Base-by-base conservation (phyloP, 2,888 invertebrate species). In the Sarcophaga rosellei region DNA sequence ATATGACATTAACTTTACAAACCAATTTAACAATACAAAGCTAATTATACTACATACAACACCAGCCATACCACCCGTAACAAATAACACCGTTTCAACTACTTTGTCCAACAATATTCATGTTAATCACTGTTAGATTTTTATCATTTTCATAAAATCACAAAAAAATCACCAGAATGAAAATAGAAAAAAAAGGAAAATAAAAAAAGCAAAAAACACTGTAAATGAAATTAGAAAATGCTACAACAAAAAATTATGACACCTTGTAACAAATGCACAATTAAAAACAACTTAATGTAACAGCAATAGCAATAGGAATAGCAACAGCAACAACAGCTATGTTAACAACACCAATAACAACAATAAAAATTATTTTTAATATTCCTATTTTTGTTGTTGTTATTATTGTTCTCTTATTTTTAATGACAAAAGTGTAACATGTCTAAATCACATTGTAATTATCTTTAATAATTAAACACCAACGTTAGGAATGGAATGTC, bases 381-480 rank as follows among this genome's bases (percentile, higher is more conserved):
- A 17, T 35, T 35, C 35, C 8, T 53, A 15, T 53, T 12, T 47
- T 15, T 63, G 75, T 76, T 72, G 78, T 44, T 62, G 65, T 65
- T 61, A n/a, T 44, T 63, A 23, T 68, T 76, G 53, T 53, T 65
- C 35, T 35, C 4, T 62, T 53, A 63, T 65, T 21, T 84, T 72
- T 77, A 45, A 75, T 68, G 77, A 69, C 88, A 81, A 65, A 76
- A 77, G 74, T 76, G 78, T 86, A 81, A 84, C 86, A 86, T 84
- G 83, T 77, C 81, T 84, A 86, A 83, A 81, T 80, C 80, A 81
- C 81, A 78, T 78, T 84, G 86, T 81, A 84, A 84, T 86, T 84
- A 86, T 83, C 83, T 86, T 86, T 86, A 86, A 86, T 86, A 81
- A 83, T 86, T 84, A 81, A 86, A 86, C 63, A 78, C 57, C 57